Evolutionary conservation across 37 sponge, comb jelly and placozoan genomes (phyloP).

Genomic region (Agelas oroides): DNA sequence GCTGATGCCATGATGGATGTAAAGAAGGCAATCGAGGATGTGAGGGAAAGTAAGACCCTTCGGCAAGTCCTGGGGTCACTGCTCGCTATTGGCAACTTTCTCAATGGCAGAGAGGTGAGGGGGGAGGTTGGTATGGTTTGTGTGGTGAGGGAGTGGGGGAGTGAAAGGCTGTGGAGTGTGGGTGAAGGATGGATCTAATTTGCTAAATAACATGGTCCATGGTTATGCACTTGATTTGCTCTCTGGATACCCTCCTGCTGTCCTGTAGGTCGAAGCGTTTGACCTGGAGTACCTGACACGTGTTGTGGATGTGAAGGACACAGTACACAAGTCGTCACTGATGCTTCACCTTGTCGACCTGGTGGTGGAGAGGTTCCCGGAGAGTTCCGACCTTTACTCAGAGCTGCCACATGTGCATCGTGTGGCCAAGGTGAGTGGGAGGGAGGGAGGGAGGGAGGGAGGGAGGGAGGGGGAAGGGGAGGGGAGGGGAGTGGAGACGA

Average conservation of each 20-base stretch:
- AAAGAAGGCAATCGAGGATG: constrained; percentile 77
- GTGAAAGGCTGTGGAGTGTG: not conserved
- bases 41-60: constrained; percentile 70
- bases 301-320: constrained; percentile 92
- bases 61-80: constrained; percentile 71
- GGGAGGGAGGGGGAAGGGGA: no score
- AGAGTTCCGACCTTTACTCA: constrained; percentile 84
- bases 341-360: constrained; percentile 88
- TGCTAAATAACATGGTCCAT: no score
- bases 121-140: no score
- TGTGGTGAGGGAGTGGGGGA: not conserved
- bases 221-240: no score
- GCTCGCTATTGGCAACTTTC: constrained; percentile 89
- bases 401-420: constrained; percentile 75
- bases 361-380: constrained; percentile 81
- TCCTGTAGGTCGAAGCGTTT: constrained; percentile 80
- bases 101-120: constrained; percentile 80
- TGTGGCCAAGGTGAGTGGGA: constrained; percentile 86
- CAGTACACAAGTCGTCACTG: constrained; percentile 83
- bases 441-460: no score
- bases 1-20: constrained; percentile 94
- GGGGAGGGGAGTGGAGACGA: no score
- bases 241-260: not conserved
- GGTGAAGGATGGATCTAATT: no score
- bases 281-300: constrained; percentile 81